Conservation (phyloP, 1,140 invertebrate genomes). For the Drosophila tsacasi region DNA sequence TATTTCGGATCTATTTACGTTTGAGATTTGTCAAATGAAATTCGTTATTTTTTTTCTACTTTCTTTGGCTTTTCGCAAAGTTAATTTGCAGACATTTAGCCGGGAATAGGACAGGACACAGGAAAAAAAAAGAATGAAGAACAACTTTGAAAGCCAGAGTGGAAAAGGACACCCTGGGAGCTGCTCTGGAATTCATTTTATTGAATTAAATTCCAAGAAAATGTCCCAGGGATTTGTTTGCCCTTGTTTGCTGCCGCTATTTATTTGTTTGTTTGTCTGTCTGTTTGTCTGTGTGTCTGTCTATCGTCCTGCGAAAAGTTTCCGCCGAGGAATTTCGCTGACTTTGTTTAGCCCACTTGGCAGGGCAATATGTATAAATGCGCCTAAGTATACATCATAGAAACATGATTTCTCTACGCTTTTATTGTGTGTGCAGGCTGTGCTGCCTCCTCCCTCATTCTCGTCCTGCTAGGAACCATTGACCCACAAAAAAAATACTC, state of each 20-base stretch:
- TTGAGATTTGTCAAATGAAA: constrained; percentile 67
- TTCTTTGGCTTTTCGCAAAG: constrained; percentile 40
- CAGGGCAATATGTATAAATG: constrained; percentile 46
- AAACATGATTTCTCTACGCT: constrained; percentile 37
- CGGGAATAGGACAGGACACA: constrained; percentile 16
- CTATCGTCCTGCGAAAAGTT: constrained; percentile 28
- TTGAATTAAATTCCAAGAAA: constrained; percentile 62
- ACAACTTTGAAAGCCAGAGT: constrained; percentile 41
- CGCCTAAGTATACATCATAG: constrained; percentile 47
- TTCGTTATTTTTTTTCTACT: constrained; percentile 21
- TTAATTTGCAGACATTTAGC: constrained; percentile 65
- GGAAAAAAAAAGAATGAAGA: constrained; percentile 18
- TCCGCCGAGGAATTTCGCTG: constrained; percentile 33
- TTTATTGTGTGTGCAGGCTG: constrained; percentile 34
- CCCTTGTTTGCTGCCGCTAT: constrained; percentile 38
- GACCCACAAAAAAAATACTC: constrained; percentile 55
- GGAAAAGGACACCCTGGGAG: constrained; percentile 38
- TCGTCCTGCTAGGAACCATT: constrained; percentile 37
- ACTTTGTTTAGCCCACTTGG: constrained; percentile 48
- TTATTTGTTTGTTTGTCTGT: constrained; percentile 39
- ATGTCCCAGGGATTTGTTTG: constrained; percentile 50
- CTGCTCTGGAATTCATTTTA: constrained; percentile 44
- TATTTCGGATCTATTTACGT: constrained; percentile 50
- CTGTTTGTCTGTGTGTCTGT: constrained; percentile 17
- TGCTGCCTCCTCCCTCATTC: constrained; percentile 17